phyloP scores from a whole-genome alignment of 2,888 invertebrate species.

The Heliconius cydno region DNA sequence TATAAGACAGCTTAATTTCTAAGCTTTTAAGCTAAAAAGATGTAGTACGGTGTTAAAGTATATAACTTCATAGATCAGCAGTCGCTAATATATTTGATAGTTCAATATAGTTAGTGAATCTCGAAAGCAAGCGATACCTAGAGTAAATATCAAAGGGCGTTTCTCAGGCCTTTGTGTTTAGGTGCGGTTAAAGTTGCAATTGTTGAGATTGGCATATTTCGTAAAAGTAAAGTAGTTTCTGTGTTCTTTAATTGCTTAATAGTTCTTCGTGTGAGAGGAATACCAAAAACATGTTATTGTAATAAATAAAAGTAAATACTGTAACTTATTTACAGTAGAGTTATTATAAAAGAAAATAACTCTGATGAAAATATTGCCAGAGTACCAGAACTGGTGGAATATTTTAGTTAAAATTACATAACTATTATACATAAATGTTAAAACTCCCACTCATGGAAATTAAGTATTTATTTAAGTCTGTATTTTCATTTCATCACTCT shows the following conservation, averaged over 20 bases:
- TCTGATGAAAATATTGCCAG: neutral
- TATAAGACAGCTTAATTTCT: too few relatives aligned
- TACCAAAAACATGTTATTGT: neutral
- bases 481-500: too few relatives aligned
- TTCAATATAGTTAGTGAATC: neutral
- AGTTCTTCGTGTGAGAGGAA: neutral
- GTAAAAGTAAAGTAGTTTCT: constrained; percentile 34
- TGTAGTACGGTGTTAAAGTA: neutral
- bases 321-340: neutral
- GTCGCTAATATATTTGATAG: neutral
- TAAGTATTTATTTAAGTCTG: too few relatives aligned
- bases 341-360: neutral
- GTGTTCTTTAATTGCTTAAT: constrained; percentile 6
- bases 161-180: constrained; percentile 41
- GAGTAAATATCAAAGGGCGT: constrained; percentile 42
- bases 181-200: constrained; percentile 41
- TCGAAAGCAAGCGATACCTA: constrained; percentile 25
- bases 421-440: too few relatives aligned
- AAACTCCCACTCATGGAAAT: too few relatives aligned
- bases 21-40: too few relatives aligned
- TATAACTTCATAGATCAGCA: neutral
- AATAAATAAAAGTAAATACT: neutral
- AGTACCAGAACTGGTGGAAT: neutral
- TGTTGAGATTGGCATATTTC: constrained; percentile 40
- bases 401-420: neutral